phyloP scores from a whole-genome alignment of 2,797 vertebrate genomes.

The Coranthus polyacanthus region DNA sequence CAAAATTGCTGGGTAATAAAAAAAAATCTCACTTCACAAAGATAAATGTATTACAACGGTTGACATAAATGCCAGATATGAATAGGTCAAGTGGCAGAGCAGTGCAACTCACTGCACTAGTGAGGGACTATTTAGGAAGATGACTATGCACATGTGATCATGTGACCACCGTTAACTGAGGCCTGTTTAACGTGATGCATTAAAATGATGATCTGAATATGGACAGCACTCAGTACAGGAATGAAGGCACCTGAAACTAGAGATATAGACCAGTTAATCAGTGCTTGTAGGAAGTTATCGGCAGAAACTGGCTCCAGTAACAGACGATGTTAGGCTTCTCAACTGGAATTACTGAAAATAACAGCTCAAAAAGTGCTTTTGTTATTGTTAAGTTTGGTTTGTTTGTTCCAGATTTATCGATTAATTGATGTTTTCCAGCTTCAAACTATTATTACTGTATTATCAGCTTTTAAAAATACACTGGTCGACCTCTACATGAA shows the following conservation, averaged over 20 bases:
- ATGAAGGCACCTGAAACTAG: background rate
- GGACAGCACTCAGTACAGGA: background rate
- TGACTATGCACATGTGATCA: background rate
- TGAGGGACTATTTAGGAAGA: background rate
- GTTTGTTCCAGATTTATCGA: too few species aligned
- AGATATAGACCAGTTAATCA: too few species aligned
- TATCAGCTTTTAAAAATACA: too few species aligned
- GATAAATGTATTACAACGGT: background rate
- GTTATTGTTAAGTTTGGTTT: too few species aligned
- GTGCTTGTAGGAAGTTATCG: too few species aligned
- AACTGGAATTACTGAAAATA: too few species aligned
- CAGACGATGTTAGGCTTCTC: too few species aligned
- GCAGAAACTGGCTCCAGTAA: too few species aligned
- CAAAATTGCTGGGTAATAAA: background rate
- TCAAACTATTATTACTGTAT: too few species aligned
- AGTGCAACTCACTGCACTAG: background rate
- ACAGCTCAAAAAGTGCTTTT: too few species aligned
- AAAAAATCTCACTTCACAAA: conserved; percentile 10
- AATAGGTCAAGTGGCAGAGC: background rate
- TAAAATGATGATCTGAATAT: conserved; percentile 2
- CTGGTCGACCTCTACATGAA: too few species aligned
- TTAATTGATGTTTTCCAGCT: too few species aligned
- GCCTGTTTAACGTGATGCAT: background rate
- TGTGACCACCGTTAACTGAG: conserved; percentile 3
- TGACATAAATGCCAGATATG: conserved; percentile 3